These are phyloP conservation scores for Caenorhabditis angaria DNA, from an alignment of 2,888 invertebrate genomes.

Conservation along the genomic window DNA sequence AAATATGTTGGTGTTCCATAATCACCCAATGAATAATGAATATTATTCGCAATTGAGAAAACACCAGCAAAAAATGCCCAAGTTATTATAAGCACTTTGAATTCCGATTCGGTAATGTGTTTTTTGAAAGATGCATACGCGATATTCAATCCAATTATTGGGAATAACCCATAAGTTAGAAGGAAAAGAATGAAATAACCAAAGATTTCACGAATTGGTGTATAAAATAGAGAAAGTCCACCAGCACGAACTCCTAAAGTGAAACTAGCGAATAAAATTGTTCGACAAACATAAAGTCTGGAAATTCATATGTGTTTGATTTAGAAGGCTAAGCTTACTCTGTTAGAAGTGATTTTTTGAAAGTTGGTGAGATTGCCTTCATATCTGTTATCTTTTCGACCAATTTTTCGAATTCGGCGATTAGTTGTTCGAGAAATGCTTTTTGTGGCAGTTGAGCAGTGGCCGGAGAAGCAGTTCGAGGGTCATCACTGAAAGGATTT, in stretches of 20 bases:
- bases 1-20: slow-evolving; percentile 47
- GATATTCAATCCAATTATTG: slow-evolving; percentile 29
- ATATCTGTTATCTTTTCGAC: slow-evolving; percentile 23
- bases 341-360: slow-evolving; percentile 18
- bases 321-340: slow-evolving; percentile 1
- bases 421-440: slow-evolving; percentile 17
- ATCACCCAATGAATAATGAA: slow-evolving; percentile 37
- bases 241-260: slow-evolving; percentile 36
- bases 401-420: slow-evolving; percentile 27
- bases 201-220: slow-evolving; percentile 19
- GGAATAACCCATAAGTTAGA: slow-evolving; percentile 36
- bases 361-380: slow-evolving; percentile 42
- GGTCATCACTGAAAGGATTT: no score
- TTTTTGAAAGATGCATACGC: slow-evolving; percentile 8
- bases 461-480: no score
- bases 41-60: slow-evolving; percentile 35
- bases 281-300: slow-evolving; percentile 36
- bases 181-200: slow-evolving; percentile 21
- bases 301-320: background rate
- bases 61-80: slow-evolving; percentile 47
- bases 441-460: no score
- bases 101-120: slow-evolving; percentile 30
- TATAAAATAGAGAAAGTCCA: slow-evolving; percentile 16
- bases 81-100: slow-evolving; percentile 36
- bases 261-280: slow-evolving; percentile 39